Evolutionary conservation across 2,113 vertebrate species (phyloP), one percentile per base, ranked within the genome.

Genomic region (Nerophis ophidion): DNA sequence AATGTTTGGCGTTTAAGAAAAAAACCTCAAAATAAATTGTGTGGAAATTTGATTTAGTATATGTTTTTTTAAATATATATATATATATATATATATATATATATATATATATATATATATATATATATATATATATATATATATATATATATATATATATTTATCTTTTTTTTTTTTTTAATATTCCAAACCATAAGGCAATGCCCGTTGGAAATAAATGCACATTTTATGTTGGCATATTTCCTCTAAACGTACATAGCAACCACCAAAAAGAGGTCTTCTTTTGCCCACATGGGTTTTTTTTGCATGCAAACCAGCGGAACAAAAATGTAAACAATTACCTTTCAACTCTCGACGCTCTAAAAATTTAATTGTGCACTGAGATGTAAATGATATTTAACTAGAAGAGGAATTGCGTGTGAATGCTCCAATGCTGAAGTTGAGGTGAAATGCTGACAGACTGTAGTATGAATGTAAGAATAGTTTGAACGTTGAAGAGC

Each of bases 301-400:
- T 56, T 56, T 40, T 73, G 69, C 74, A 72, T 56, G 44, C 50
- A 26, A 68, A 51, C 58, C 36, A 49, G 46, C 69, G 57, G 56
- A 47, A 69, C 49, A 60, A 64, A 64, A 56, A 56, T 61, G 54
- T 61, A 60, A 66, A 65, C 50, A 72, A 42, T 56, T 16, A 42
- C 13, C 38, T 16, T 56, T 11, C 9, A 9, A 36, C 38, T 17
- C 5, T 16, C 1, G 35, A 55, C 35, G 13, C 33, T 55, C 52
- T 55, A 17, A 7, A 4, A 49, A 49, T 44, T 34, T 42, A 4
- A 58, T 34, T 26, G 19, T 45, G 67, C 48, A 48, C 60, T 52
- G 61, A 70, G 16, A 62, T 60, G 59, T 40, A 77, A 80, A 68
- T 56, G 60, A 66, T 68, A 53, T 71, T 48, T 40, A 57, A 74